phyloP scores from a whole-genome alignment of 2,113 vertebrate genomes.

The Sorex fumeus region DNA sequence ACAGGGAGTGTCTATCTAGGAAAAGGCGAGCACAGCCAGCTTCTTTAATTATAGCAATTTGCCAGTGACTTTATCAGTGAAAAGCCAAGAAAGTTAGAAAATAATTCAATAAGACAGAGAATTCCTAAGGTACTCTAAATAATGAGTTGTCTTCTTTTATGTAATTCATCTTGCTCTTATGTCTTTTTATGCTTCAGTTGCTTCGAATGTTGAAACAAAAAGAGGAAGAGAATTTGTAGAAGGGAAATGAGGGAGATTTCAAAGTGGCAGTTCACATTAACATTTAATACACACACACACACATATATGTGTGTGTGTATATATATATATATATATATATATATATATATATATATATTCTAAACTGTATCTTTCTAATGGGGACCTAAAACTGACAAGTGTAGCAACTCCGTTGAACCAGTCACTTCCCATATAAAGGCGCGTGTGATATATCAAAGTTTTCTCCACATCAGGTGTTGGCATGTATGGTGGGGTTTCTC shows the following conservation, averaged over 20 bases:
- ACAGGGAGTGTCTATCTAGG: conserved; percentile 78
- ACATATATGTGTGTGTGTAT: no score
- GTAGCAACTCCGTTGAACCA: conserved; percentile 9
- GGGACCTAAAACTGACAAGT: conserved; percentile 59
- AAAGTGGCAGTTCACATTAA: conserved; percentile 66
- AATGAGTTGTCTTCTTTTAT: conserved; percentile 80
- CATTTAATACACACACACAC: conserved; percentile 64
- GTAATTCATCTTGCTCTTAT: conserved; percentile 81
- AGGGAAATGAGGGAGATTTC: conserved; percentile 14
- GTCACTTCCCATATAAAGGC: conserved; percentile 51
- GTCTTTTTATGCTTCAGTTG: conserved; percentile 72
- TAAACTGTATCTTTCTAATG: conserved; percentile 56
- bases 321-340: no score
- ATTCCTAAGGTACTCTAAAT: conserved; percentile 80
- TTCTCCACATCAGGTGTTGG: conserved; percentile 23
- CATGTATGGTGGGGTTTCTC: neutral
- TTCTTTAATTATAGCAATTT: conserved; percentile 88
- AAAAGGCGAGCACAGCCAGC: conserved; percentile 83
- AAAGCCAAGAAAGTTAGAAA: conserved; percentile 86
- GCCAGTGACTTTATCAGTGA: conserved; percentile 87
- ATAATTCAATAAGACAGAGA: conserved; percentile 79
- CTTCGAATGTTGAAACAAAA: conserved; percentile 74
- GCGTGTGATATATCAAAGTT: conserved; percentile 16
- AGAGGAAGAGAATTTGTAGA: conserved; percentile 24
- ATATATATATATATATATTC: neutral